These are phyloP conservation scores for Oreochromis niloticus DNA, from an alignment of 2,113 vertebrate species.

Conservation along the genomic window DNA sequence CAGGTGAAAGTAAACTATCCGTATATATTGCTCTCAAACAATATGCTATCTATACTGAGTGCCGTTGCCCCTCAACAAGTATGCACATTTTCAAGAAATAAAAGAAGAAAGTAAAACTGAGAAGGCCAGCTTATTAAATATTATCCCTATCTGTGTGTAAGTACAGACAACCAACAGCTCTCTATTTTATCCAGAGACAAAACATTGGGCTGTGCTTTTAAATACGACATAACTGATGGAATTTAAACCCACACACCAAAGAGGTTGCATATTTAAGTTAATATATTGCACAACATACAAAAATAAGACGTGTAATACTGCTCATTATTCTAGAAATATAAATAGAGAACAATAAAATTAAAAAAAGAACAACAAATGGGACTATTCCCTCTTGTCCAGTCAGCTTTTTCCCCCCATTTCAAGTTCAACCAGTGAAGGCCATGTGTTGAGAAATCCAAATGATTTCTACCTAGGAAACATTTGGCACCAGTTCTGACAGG, in stretches of 20 bases:
- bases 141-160: slow-evolving; percentile 31
- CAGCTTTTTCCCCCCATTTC: slow-evolving; percentile 73
- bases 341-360: slow-evolving; percentile 77
- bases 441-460: slow-evolving; percentile 42
- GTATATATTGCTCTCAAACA: slow-evolving; percentile 41
- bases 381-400: slow-evolving; percentile 67
- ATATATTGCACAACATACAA: slow-evolving; percentile 93
- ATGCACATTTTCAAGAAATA: slow-evolving; percentile 37
- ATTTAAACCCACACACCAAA: slow-evolving; percentile 50
- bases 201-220: slow-evolving; percentile 28
- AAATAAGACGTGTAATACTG: slow-evolving; percentile 87
- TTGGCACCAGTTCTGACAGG: slow-evolving; percentile 70
- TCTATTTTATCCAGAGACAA: slow-evolving; percentile 38
- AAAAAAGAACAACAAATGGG: not conserved
- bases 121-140: slow-evolving; percentile 41
- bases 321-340: slow-evolving; percentile 68
- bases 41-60: slow-evolving; percentile 46
- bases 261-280: slow-evolving; percentile 84
- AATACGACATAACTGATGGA: slow-evolving; percentile 30
- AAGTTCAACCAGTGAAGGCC: slow-evolving; percentile 81
- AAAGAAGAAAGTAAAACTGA: slow-evolving; percentile 31
- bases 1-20: slow-evolving; percentile 24
- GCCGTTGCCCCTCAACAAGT: not conserved
- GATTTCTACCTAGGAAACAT: slow-evolving; percentile 63
- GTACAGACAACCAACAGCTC: slow-evolving; percentile 26